These are phyloP conservation scores for Oscheius sp. DNA, from an alignment of 2,888 invertebrate species.

Conservation along the genomic window DNA sequence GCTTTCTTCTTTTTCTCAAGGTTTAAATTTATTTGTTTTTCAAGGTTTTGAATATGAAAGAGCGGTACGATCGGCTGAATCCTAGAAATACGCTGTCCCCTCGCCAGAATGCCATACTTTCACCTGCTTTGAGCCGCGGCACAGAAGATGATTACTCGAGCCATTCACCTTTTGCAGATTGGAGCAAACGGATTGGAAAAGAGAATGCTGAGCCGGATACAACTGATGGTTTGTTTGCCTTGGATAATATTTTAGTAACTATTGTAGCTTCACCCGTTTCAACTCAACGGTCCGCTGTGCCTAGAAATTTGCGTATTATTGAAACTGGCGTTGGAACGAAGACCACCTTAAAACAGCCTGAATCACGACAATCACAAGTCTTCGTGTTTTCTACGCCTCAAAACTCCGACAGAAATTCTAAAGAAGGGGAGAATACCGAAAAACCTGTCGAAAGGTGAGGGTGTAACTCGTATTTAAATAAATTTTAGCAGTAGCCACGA, in stretches of 20 bases:
- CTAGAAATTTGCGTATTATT: slow-evolving; percentile 8
- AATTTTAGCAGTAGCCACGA: background rate
- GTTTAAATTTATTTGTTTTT: too few relatives aligned
- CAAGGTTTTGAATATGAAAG: slow-evolving; percentile 9
- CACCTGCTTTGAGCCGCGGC: background rate
- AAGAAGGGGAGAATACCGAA: background rate
- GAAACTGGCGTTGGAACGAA: slow-evolving; percentile 3
- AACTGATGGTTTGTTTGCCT: background rate
- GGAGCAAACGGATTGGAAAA: slow-evolving; percentile 24
- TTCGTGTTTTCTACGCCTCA: background rate
- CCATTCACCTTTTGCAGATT: slow-evolving; percentile 25
- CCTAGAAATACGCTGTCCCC: background rate
- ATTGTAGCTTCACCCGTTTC: slow-evolving; percentile 4
- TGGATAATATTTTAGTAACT: background rate
- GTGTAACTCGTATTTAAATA: background rate
- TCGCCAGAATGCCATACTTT: background rate
- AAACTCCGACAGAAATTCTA: background rate
- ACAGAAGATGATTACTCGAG: slow-evolving; percentile 21
- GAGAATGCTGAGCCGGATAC: slow-evolving; percentile 23
- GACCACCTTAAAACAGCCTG: background rate
- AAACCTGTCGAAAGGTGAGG: background rate
- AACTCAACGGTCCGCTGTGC: background rate
- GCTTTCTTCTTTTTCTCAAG: too few relatives aligned
- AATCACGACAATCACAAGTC: background rate
- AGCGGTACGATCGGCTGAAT: background rate